Percentiles rank a stretch among this genome's conserved stretches.
These are phyloP conservation scores for Drosophila neoperkinsi DNA, from an alignment of 2,888 invertebrate species.

Conservation along the genomic window DNA sequence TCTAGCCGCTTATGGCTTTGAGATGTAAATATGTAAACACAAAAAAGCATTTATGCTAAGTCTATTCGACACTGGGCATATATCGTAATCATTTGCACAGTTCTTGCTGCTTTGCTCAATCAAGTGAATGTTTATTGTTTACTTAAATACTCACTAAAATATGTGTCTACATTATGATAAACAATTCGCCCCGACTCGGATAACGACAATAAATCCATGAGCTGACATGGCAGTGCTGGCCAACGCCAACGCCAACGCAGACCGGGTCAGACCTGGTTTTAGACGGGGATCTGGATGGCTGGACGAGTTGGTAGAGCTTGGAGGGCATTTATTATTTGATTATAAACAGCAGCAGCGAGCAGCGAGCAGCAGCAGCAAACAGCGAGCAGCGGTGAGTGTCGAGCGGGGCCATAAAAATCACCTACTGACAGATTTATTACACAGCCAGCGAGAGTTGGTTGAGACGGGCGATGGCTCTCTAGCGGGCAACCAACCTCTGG, in stretches of 20 bases:
- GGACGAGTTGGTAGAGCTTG: conserved; percentile 50
- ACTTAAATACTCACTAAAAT: conserved; percentile 74
- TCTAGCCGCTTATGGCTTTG: not conserved
- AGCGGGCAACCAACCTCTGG: conserved; percentile 51
- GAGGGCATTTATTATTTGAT: conserved; percentile 79
- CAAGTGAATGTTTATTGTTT: conserved; percentile 59
- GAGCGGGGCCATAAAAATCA: conserved; percentile 80
- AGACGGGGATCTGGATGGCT: conserved; percentile 26
- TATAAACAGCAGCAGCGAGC: conserved; percentile 69
- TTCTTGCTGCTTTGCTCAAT: conserved; percentile 32
- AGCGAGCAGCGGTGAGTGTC: conserved; percentile 65
- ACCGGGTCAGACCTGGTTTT: conserved; percentile 22
- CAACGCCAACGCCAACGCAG: conserved; percentile 64
- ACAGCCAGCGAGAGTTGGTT: conserved; percentile 57
- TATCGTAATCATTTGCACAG: conserved; percentile 5
- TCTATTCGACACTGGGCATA: not conserved
- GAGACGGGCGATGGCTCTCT: conserved; percentile 31
- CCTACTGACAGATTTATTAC: conserved; percentile 84
- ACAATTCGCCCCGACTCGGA: conserved; percentile 64
- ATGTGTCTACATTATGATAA: conserved; percentile 77
- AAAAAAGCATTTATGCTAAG: not conserved
- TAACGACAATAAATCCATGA: conserved; percentile 72
- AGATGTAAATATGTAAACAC: not conserved
- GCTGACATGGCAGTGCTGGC: conserved; percentile 40
- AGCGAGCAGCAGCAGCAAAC: conserved; percentile 38